Evolutionary conservation across 2,797 vertebrate genomes (phyloP).

Genomic region (Sebastes diploproa): DNA sequence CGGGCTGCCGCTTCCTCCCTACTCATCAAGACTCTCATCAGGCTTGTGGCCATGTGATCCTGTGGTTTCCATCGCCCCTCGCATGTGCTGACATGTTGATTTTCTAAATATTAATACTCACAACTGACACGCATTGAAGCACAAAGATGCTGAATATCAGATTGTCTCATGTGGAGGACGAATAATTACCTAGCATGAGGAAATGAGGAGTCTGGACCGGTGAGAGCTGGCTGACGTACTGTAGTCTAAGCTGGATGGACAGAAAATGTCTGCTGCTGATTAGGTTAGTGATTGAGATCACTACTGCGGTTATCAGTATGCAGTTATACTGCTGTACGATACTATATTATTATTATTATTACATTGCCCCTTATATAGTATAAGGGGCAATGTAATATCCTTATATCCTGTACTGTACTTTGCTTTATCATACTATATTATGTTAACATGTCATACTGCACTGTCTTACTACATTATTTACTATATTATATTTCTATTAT

Average conservation of each 20-base stretch:
- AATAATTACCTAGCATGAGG: neutral
- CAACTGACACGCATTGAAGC: neutral
- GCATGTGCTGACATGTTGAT: neutral
- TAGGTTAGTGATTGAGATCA: too few relatives aligned
- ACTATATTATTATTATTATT: too few relatives aligned
- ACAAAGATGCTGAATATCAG: neutral
- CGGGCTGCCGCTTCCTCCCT: neutral
- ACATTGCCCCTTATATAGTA: too few relatives aligned
- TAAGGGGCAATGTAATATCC: too few relatives aligned
- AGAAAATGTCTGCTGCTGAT: neutral
- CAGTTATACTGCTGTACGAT: too few relatives aligned
- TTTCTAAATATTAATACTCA: neutral
- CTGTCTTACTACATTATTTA: too few relatives aligned
- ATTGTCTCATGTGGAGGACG: neutral
- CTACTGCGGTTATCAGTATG: too few relatives aligned
- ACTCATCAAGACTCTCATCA: neutral
- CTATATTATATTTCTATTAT: too few relatives aligned
- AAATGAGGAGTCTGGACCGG: neutral
- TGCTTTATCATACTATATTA: too few relatives aligned
- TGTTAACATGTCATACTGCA: too few relatives aligned
- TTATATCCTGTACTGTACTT: too few relatives aligned
- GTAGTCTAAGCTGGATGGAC: neutral
- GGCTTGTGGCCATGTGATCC: neutral
- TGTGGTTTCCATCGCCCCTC: neutral
- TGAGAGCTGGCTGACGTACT: neutral